Evolutionary conservation across 2,888 invertebrate genomes (phyloP).

Genomic region (Eristalis tenax): DNA sequence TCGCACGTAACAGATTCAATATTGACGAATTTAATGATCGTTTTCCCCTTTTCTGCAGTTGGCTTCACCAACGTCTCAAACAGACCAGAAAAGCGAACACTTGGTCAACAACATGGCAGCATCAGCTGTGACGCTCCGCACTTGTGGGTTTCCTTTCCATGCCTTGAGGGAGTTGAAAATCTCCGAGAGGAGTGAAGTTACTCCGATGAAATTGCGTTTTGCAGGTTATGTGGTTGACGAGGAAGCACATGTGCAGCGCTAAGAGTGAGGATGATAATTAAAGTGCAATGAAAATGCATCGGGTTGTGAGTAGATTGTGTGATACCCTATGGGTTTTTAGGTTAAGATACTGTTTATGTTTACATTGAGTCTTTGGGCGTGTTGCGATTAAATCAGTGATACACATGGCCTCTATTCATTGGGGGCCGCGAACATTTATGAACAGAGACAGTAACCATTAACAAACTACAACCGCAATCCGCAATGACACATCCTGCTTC

Average conservation of each 20-base stretch:
- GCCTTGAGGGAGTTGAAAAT: not conserved
- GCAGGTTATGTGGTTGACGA: not conserved
- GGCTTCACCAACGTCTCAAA: not conserved
- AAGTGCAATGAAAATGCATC: not conserved
- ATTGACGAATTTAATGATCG: slow-evolving; percentile 34
- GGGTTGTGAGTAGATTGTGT: not conserved
- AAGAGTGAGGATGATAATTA: not conserved
- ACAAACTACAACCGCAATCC: not conserved
- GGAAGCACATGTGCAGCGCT: not conserved
- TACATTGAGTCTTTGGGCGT: too few relatives aligned
- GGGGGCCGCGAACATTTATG: not conserved
- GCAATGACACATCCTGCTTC: not conserved
- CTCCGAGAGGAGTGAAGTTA: not conserved
- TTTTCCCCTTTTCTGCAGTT: slow-evolving; percentile 15
- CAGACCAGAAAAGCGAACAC: not conserved
- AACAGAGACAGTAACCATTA: not conserved
- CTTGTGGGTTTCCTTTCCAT: not conserved
- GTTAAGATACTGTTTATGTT: not conserved
- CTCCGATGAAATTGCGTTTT: not conserved
- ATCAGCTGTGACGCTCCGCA: not conserved
- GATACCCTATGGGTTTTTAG: not conserved
- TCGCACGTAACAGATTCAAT: not conserved
- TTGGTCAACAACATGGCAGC: not conserved
- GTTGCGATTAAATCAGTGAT: too few relatives aligned
- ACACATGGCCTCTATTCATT: too few relatives aligned